Conservation (phyloP, 1,140 invertebrate species). For the Pseudomyrmex pallidus region DNA sequence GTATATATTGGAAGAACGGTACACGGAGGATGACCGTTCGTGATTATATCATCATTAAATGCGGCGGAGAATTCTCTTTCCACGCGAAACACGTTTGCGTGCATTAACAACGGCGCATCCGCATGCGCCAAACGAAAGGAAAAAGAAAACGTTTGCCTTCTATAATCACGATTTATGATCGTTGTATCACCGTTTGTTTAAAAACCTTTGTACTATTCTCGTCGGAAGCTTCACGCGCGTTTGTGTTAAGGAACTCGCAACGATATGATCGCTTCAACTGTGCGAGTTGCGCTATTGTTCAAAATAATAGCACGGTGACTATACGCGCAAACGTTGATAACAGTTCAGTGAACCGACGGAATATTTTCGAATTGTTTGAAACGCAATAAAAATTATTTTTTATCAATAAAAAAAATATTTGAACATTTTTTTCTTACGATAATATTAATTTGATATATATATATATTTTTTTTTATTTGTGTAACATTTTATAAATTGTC, state of each 20-base stretch:
- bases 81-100: not conserved
- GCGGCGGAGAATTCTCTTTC: constrained; percentile 28
- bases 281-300: constrained; percentile 6
- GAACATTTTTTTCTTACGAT: too few relatives aligned
- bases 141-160: constrained; percentile 13
- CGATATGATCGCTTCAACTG: constrained; percentile 51
- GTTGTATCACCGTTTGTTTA: constrained; percentile 70
- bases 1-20: constrained; percentile 39
- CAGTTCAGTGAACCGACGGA: not conserved
- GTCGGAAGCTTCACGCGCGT: constrained; percentile 32
- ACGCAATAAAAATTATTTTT: not conserved
- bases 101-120: constrained; percentile 13
- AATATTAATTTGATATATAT: too few relatives aligned
- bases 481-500: too few relatives aligned
- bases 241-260: constrained; percentile 65
- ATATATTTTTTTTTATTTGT: too few relatives aligned
- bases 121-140: constrained; percentile 11
- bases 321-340: not conserved
- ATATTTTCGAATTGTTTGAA: not conserved
- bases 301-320: not conserved
- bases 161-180: constrained; percentile 61
- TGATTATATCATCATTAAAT: constrained; percentile 59
- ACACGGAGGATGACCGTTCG: constrained; percentile 23
- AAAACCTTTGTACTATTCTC: constrained; percentile 60
- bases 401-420: too few relatives aligned